phyloP scores from a whole-genome alignment of 2,888 invertebrate genomes.

The Doris montereyensis region DNA sequence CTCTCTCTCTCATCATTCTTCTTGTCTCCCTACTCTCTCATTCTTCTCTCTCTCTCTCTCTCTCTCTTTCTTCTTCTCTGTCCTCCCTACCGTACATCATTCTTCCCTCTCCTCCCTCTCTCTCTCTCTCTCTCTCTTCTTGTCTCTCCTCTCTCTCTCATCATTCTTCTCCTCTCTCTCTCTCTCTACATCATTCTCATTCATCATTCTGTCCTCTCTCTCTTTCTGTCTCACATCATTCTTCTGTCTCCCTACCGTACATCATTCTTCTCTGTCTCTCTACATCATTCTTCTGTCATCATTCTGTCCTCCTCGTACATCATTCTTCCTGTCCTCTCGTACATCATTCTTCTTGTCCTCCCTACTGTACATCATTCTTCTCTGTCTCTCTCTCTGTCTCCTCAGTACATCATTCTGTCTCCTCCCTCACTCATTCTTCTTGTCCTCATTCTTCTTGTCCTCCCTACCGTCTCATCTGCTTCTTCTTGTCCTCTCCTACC shows the following conservation, averaged over 20 bases:
- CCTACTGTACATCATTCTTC: not conserved
- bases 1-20: not conserved
- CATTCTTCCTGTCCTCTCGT: not conserved
- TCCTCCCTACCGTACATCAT: not conserved
- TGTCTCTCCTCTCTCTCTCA: not conserved
- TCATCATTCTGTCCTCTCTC: not conserved
- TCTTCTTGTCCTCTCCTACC: not conserved
- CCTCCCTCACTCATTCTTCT: not conserved
- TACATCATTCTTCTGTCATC: not conserved
- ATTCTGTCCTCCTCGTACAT: not conserved
- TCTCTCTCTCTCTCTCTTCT: not conserved
- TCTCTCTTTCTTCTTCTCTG: not conserved
- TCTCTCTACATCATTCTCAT: not conserved
- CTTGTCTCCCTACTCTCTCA: not conserved
- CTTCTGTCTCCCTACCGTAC: not conserved
- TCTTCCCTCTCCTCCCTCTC: not conserved
- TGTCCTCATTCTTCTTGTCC: not conserved
- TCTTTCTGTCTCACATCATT: not conserved
- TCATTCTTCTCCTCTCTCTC: not conserved
- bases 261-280: not conserved
- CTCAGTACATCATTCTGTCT: not conserved
- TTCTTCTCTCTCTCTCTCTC: not conserved
- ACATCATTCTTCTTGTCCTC: not conserved
- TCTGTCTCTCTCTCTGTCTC: not conserved
- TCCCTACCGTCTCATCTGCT: not conserved